phyloP scores from a whole-genome alignment of 2,113 vertebrate species.

The Ancistrus triradiatus region DNA sequence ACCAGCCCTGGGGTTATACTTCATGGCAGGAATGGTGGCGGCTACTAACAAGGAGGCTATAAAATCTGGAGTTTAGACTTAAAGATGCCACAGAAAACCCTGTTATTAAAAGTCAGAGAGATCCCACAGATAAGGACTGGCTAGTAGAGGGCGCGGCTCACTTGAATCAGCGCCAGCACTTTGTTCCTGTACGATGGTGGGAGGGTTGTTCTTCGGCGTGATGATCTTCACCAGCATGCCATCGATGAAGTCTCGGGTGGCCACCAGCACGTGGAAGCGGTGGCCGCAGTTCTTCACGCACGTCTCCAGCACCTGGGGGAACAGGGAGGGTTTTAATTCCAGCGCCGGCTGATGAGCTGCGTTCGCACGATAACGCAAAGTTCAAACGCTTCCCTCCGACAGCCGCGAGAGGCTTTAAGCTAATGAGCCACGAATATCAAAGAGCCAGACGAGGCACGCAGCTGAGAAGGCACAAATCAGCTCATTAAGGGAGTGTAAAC shows the following conservation, averaged over 20 bases:
- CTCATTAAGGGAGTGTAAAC: slow-evolving; percentile 40
- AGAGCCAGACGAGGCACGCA: slow-evolving; percentile 22
- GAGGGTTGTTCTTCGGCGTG: slow-evolving; percentile 90
- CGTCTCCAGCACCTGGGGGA: slow-evolving; percentile 85
- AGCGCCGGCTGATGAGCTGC: background rate
- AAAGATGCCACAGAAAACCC: no score
- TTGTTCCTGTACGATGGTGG: slow-evolving; percentile 96
- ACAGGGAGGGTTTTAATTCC: background rate
- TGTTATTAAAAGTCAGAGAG: background rate
- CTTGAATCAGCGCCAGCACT: slow-evolving; percentile 94
- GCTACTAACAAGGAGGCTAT: no score
- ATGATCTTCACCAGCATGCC: slow-evolving; percentile 94
- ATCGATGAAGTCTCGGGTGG: slow-evolving; percentile 93
- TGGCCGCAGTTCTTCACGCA: slow-evolving; percentile 99
- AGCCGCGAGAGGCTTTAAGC: slow-evolving; percentile 29
- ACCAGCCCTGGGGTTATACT: no score
- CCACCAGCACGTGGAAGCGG: slow-evolving; percentile 91
- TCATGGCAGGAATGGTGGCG: no score
- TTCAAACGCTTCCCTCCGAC: slow-evolving; percentile 22
- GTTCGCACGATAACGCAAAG: slow-evolving; percentile 7
- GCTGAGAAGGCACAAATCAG: slow-evolving; percentile 23
- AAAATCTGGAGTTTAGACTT: no score
- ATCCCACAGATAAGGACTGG: no score
- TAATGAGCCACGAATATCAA: slow-evolving; percentile 36
- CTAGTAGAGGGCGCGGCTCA: slow-evolving; percentile 42